Base-by-base conservation (phyloP, 53 echinoderm and acorn worm species). In the Arbacia lixula region DNA sequence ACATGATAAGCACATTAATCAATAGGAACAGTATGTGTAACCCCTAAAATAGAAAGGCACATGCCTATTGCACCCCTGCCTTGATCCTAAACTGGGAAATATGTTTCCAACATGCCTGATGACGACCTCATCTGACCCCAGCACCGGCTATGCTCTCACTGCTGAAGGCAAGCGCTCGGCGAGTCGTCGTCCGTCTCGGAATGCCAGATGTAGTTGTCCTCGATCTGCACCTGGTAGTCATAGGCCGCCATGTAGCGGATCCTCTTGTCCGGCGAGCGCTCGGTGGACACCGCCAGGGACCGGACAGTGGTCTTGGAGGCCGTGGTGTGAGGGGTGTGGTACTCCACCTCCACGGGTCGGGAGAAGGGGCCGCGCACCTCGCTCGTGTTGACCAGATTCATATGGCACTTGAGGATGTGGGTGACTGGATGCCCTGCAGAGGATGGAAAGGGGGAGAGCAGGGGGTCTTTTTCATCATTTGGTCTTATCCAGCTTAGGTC, bases 301-400 rank as follows among this genome's bases (percentile, higher is more conserved):
- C 96, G 93, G 6, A 96, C 91, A 1, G 91, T 91, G 65, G 93
- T 86, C 69, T 83, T 82, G 53, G 96, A 96, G 37, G 96, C 96
- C 4, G 96, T 95, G 52, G 96, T 93, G 61, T 93, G 91, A 40
- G 93, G 91, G 60, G 93, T 95, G 36, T 85, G 82, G 76, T 87
- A 95, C 56, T 95, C 96, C 20, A 95, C 89, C 69, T 93, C 71
- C 17, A 87, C 87, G 51, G 89, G 53, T 14, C 77, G 76, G 24
- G 72, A 50, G 56, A 91, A 89, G 4, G 79, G 89, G 30, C 63
- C 60, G 10, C 93, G 93, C 26, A 94, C 87, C 75, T 94, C 89
- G 32, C 57, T 74, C 11, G 62, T 73, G 25, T 91, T 90, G 14
- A 25, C 36, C 61, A 96, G 60, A 43, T 93, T 83, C 78, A 96